A percentile compares a stretch with the other conserved stretches of the same genome.
These are phyloP conservation scores for Myioborus miniatus DNA, from an alignment of 2,797 vertebrate species.

Conservation along the genomic window DNA sequence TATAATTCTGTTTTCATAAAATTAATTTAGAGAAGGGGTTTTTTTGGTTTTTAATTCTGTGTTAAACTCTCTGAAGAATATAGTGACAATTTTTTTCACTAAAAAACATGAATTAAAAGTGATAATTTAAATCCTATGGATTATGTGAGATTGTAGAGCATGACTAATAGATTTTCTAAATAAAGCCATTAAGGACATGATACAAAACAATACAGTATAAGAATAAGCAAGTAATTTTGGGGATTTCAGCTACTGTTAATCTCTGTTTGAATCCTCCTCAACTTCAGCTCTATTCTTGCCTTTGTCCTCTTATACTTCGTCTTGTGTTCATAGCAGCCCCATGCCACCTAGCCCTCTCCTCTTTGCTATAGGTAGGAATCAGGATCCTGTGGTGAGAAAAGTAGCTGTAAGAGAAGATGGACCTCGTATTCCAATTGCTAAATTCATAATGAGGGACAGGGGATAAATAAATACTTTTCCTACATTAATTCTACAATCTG, in stretches of 20 bases:
- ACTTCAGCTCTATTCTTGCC: not conserved
- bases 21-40: constrained; percentile 48
- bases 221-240: not conserved
- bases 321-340: not conserved
- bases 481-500: not conserved
- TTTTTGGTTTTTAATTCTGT: not conserved
- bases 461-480: not conserved
- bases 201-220: not conserved
- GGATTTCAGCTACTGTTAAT: not conserved
- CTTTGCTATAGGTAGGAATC: not conserved
- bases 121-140: constrained; percentile 53
- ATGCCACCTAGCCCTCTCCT: not conserved
- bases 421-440: not conserved
- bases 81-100: constrained; percentile 44
- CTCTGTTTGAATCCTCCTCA: not conserved
- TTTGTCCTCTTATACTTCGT: not conserved
- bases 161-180: constrained; percentile 52
- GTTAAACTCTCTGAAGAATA: constrained; percentile 52
- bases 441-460: not conserved
- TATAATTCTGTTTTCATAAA: not conserved
- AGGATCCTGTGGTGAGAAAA: not conserved
- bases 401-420: not conserved
- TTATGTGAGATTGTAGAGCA: constrained; percentile 29
- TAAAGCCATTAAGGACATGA: not conserved
- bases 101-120: constrained; percentile 37